Base-by-base conservation (phyloP, 2,797 vertebrate genomes). In the Neosilurus hyrtlii region DNA sequence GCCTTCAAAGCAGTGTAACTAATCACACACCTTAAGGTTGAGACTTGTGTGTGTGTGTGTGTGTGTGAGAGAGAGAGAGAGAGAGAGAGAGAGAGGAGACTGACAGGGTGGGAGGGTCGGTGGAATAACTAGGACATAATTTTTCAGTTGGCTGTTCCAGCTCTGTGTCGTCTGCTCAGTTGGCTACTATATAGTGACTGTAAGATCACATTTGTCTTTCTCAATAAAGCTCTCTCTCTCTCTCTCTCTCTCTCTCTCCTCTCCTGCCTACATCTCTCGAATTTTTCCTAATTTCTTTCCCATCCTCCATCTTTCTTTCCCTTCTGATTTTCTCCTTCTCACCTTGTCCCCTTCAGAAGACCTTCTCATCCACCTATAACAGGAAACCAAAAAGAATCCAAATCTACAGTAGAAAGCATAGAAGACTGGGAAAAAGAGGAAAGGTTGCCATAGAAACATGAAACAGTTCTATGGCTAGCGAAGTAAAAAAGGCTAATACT, bases 371-470 rank as follows among this genome's bases (percentile, higher is more conserved):
- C 20, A 43, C 20, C 67, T 52, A 22, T 4, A 75, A 61, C 56
- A 35, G 54, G 4, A 59, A 75, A 35, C 9, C 30, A 37, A 82
- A 77, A 84, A n/a, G 82, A 65, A 16, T 3, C 59, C 52, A 79
- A 57, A 82, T 74, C 61, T 77, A 78, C 22, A 62, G 80, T 82
- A 67, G 49, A 86, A 35, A 79, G 63, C 37, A 20, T 82, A 65
- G 61, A 70, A 76, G 75, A 70, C 62, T 72, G 73, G 20, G 15
- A 79, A 68, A 30, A 57, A 18, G 62, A 35, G 35, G 11, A 75
- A 66, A 62, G 71, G 87, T 89, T 89, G 67, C 85, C 85, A 90
- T 88, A 81, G 89, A 87, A 88, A 89, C 86, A 83, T 79, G 88
- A 86, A 89, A 89, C 81, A 84, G 87, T 86, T 89, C 85, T 75